These are phyloP conservation scores for Leptopilina drosophilae DNA, from an alignment of 2,888 invertebrate species.

Conservation along the genomic window DNA sequence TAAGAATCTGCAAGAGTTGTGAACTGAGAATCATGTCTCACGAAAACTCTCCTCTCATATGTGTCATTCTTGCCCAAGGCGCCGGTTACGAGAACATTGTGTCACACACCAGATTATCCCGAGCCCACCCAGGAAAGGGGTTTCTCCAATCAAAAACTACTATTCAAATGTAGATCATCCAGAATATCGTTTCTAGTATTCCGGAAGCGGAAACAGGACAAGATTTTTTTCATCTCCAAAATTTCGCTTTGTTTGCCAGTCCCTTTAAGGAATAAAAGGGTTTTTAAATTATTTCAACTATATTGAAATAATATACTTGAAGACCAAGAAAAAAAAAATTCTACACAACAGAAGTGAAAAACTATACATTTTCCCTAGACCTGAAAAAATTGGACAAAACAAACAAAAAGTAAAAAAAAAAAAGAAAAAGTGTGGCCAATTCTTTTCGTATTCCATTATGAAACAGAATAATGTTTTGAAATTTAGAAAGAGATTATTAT, in stretches of 20 bases:
- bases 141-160: constrained; percentile 52
- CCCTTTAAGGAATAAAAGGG: neutral
- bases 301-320: neutral
- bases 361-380: no score
- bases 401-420: no score
- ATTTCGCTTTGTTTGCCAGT: neutral
- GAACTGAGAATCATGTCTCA: constrained; percentile 36
- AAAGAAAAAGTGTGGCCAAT: no score
- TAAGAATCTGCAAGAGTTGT: constrained; percentile 52
- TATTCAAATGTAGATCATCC: constrained; percentile 59
- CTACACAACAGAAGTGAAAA: no score
- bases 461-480: no score
- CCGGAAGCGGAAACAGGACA: constrained; percentile 35
- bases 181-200: constrained; percentile 33
- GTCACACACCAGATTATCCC: constrained; percentile 69
- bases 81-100: constrained; percentile 71
- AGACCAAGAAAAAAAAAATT: neutral
- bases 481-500: neutral
- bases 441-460: no score
- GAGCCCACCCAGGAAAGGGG: constrained; percentile 55
- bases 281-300: constrained; percentile 1
- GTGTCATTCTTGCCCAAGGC: constrained; percentile 39
- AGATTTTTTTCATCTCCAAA: neutral
- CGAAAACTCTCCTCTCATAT: constrained; percentile 48
- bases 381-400: no score